These are phyloP conservation scores for Hyles lineata DNA, from an alignment of 2,888 invertebrate species.

Conservation along the genomic window DNA sequence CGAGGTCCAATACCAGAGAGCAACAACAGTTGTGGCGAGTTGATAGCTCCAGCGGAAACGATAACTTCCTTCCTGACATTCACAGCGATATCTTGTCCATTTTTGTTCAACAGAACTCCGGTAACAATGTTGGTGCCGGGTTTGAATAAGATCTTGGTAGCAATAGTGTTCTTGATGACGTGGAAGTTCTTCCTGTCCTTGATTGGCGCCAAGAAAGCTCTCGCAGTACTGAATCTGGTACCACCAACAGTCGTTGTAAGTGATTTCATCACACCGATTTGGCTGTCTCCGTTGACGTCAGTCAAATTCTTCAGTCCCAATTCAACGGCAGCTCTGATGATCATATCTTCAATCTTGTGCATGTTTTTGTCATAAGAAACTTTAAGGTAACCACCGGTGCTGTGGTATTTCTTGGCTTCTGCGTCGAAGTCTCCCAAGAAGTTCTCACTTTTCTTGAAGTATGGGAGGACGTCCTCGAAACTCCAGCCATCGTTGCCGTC, in stretches of 20 bases:
- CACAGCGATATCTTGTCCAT: conserved; percentile 62
- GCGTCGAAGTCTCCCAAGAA: conserved; percentile 44
- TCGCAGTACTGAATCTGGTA: conserved; percentile 78
- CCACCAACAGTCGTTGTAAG: conserved; percentile 77
- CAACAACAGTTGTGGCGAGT: conserved; percentile 81
- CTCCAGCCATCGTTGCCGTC: conserved; percentile 82
- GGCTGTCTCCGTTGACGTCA: conserved; percentile 71
- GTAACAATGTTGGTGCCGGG: conserved; percentile 69
- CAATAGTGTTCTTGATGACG: conserved; percentile 81
- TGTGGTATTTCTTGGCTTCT: conserved; percentile 60
- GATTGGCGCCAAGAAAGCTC: conserved; percentile 76
- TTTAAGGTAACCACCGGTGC: conserved; percentile 67
- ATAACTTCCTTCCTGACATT: conserved; percentile 79
- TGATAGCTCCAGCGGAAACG: conserved; percentile 78
- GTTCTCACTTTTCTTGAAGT: conserved; percentile 73
- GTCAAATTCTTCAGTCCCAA: conserved; percentile 68
- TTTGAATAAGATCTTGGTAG: conserved; percentile 82
- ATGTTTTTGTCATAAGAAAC: conserved; percentile 60
- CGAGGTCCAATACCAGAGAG: conserved; percentile 82
- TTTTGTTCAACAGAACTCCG: conserved; percentile 68
- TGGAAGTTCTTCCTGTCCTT: conserved; percentile 72
- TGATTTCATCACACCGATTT: conserved; percentile 77
- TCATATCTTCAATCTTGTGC: conserved; percentile 52
- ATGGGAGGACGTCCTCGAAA: conserved; percentile 55
- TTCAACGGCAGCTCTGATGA: conserved; percentile 70